Base-by-base conservation (phyloP, 2,888 invertebrate genomes). In the Thereva nobilitata region DNA sequence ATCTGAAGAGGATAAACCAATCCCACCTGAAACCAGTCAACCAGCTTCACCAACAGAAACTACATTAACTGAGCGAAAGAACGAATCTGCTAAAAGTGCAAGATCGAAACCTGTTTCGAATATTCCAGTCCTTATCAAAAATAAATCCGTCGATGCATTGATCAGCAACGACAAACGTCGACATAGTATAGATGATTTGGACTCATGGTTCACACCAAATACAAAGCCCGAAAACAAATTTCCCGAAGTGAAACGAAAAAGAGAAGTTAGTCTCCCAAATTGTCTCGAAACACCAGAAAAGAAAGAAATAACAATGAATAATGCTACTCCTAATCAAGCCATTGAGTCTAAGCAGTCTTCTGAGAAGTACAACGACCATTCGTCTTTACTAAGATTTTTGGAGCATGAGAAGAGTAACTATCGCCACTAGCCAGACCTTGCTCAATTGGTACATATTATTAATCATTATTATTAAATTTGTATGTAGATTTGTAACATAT, bases 121-220 rank as follows among this genome's bases (percentile, higher is more conserved):
- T 45, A 66, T 66, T 9, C 66, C 66, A 10, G 53, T 59, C 5
- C 23, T 23, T 2, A 23, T 66, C 12, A 61, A 40, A 61, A 66
- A 61, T 54, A 66, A 66, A 45, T 37, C 37, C 6, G 12, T 54
- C 5, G 66, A 66, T 4, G 56, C 41, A 12, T 9, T 57, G 7
- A 8, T 12, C 23, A 50, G 12, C 4, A 56, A 52, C 56, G 69
- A 65, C 3, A 68, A 64, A 56, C 69, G 70, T 9, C 61, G 71
- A 23, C 70, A 70, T 35, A 71, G 71, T 45, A 73, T 73, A 49
- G 72, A 71, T 45, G 71, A 73, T 37, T 59, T 71, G n/a, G 70
- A 73, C 44, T 67, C 63, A 42, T 73, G 73, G 72, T 73, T 73
- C 56, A 64, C 68, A 35, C 66, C 54, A 4, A 37, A 53, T 7